Conservation (phyloP, 2,888 invertebrate genomes). For the Pediacus dermestoides region DNA sequence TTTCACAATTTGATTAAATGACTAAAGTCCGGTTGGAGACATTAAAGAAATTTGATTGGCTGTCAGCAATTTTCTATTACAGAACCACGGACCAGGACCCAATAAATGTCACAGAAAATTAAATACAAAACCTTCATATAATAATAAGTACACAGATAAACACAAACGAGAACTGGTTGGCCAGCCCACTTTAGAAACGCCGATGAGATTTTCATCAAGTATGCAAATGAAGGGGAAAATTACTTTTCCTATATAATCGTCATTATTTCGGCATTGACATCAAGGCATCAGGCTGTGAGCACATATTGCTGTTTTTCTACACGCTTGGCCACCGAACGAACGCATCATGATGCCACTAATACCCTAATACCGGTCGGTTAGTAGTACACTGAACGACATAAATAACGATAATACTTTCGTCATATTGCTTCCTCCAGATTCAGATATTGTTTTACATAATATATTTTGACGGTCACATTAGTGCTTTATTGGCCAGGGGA, state of each 20-base stretch:
- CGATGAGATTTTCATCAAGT: slow-evolving; percentile 52
- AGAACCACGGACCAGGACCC: not conserved
- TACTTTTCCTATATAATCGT: slow-evolving; percentile 54
- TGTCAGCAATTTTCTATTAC: too few relatives aligned
- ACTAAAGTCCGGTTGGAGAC: too few relatives aligned
- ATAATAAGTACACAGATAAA: too few relatives aligned
- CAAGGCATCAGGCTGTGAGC: slow-evolving; percentile 37
- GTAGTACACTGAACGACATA: slow-evolving; percentile 18
- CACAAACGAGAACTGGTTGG: too few relatives aligned
- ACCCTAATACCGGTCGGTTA: slow-evolving; percentile 15
- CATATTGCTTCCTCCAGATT: too few relatives aligned
- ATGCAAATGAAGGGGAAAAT: slow-evolving; percentile 53
- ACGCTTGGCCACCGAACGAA: slow-evolving; percentile 19
- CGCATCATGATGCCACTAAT: slow-evolving; percentile 29
- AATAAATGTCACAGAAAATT: slow-evolving; percentile 10
- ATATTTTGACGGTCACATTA: too few relatives aligned
- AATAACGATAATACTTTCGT: too few relatives aligned
- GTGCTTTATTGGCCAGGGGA: too few relatives aligned
- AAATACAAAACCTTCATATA: not conserved
- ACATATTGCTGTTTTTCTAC: slow-evolving; percentile 49
- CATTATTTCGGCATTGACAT: slow-evolving; percentile 54
- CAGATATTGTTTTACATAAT: too few relatives aligned
- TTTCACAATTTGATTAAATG: too few relatives aligned
- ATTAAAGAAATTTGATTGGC: too few relatives aligned
- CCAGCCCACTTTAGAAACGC: slow-evolving; percentile 22